These are phyloP conservation scores for Hiodon tergisus DNA, from an alignment of 2,113 vertebrate genomes.

Conservation along the genomic window DNA sequence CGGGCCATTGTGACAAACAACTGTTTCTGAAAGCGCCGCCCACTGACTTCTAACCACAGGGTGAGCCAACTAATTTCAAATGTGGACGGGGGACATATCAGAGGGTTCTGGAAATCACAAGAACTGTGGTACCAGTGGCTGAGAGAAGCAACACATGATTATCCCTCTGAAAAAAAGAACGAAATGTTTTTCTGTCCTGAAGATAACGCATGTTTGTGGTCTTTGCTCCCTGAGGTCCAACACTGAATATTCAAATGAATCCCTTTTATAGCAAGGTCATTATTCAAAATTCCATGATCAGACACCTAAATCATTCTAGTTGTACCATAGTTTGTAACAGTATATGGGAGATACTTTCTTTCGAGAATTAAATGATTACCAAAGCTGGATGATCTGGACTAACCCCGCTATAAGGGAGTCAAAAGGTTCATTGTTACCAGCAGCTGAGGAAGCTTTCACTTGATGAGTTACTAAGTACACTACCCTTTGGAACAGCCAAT, in stretches of 20 bases:
- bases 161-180: neutral
- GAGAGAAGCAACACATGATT: neutral
- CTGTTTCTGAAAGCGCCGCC: neutral
- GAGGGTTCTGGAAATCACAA: constrained; percentile 11
- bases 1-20: neutral
- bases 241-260: neutral
- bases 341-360: too few relatives aligned
- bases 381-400: too few relatives aligned
- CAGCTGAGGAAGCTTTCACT: too few relatives aligned
- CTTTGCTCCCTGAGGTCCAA: neutral
- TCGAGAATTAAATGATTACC: too few relatives aligned
- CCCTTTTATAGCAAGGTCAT: neutral
- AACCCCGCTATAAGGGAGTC: too few relatives aligned
- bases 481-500: too few relatives aligned
- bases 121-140: neutral
- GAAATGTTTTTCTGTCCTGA: neutral
- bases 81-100: neutral
- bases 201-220: neutral
- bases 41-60: constrained; percentile 4
- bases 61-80: constrained; percentile 5
- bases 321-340: neutral
- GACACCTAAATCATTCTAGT: neutral
- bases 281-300: neutral
- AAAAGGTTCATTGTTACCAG: too few relatives aligned
- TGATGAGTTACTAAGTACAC: too few relatives aligned